Conservation (phyloP, 2,113 vertebrate genomes). For the Tetraodon nigroviridis region DNA sequence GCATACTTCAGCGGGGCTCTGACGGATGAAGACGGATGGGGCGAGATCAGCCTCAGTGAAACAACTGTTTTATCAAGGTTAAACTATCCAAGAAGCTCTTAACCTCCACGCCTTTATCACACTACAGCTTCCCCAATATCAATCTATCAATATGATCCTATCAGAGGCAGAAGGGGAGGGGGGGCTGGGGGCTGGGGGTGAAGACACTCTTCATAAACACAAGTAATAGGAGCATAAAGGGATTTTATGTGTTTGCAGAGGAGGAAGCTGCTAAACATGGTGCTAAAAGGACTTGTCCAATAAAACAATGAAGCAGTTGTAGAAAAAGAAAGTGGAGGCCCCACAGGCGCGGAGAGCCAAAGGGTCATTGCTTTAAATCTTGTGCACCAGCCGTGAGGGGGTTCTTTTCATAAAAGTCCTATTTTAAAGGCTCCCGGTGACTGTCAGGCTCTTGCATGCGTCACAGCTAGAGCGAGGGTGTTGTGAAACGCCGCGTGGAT, state of each 20-base stretch:
- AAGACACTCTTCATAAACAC: constrained; percentile 62
- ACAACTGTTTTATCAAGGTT: constrained; percentile 98
- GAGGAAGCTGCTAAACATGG: constrained; percentile 64
- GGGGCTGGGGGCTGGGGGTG: constrained; percentile 27
- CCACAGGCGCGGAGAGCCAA: constrained; percentile 15
- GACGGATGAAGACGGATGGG: constrained; percentile 96
- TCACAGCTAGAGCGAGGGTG: too few species aligned
- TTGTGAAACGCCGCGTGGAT: too few species aligned
- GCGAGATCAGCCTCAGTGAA: constrained; percentile 88
- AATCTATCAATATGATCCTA: constrained; percentile 78
- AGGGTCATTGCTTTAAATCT: constrained; percentile 38
- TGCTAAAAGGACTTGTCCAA: constrained; percentile 72
- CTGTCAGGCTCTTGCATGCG: too few species aligned
- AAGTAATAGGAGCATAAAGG: constrained; percentile 73
- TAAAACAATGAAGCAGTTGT: constrained; percentile 66
- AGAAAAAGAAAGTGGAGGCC: constrained; percentile 27
- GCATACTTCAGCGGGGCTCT: constrained; percentile 85
- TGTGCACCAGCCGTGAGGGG: constrained; percentile 10
- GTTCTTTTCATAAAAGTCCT: constrained; percentile 6
- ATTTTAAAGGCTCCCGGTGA: background rate
- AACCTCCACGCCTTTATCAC: constrained; percentile 79
- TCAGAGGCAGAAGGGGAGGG: constrained; percentile 53
- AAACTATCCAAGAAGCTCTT: constrained; percentile 84
- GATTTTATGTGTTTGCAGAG: constrained; percentile 69
- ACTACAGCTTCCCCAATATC: constrained; percentile 72